These are phyloP conservation scores for Gallinago stenura DNA, from an alignment of 2,797 vertebrate species.

Conservation along the genomic window DNA sequence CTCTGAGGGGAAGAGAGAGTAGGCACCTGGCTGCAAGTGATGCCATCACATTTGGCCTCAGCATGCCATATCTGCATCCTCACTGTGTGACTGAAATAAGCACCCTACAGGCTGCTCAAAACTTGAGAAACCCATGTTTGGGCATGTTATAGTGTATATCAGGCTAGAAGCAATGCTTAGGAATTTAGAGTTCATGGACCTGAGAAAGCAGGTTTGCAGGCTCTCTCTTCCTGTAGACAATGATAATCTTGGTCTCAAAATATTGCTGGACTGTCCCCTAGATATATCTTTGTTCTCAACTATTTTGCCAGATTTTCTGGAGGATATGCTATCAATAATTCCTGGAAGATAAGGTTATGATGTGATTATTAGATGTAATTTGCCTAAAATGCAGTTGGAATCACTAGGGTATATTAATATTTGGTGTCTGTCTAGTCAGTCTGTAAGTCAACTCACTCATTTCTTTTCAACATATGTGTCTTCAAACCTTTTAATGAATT, in stretches of 20 bases:
- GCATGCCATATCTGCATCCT: not conserved
- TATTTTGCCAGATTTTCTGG: not conserved
- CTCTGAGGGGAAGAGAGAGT: fast-evolving
- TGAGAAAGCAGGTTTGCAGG: not conserved
- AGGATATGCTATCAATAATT: not conserved
- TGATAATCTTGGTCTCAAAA: not conserved
- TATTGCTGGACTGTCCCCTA: not conserved
- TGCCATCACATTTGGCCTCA: not conserved
- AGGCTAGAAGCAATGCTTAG: not conserved
- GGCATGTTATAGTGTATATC: no score
- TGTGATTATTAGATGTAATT: not conserved
- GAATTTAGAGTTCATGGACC: not conserved
- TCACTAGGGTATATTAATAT: not conserved
- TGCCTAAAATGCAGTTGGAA: not conserved
- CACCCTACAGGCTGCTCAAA: not conserved
- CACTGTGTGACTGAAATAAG: not conserved
- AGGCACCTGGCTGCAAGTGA: not conserved
- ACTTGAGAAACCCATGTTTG: not conserved
- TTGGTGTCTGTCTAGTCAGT: not conserved
- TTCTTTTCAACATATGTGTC: not conserved
- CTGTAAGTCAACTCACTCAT: not conserved
- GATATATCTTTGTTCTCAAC: not conserved
- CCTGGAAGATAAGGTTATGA: not conserved
- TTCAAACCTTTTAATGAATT: not conserved
- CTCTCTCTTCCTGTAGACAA: not conserved